Base-by-base conservation (phyloP, 2,888 invertebrate species). In the Cataglyphis altisquamis region DNA sequence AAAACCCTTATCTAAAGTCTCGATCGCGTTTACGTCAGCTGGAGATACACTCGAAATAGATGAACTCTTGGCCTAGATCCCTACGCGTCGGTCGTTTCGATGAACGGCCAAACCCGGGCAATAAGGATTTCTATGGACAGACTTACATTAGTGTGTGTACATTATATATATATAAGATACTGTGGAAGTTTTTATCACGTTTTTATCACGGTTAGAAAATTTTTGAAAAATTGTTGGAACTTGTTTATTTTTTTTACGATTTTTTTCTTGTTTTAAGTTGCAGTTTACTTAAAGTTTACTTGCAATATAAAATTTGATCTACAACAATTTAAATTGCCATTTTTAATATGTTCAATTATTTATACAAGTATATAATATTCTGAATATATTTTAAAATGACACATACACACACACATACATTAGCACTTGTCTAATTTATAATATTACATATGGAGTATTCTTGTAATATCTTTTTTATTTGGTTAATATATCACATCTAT, bases 31-130 rank as follows among this genome's bases (percentile, higher is more conserved):
- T 91, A 91, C 93, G 92, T 93, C 93, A 92, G 92, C 90, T 91
- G 91, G 90, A 92, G 90, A 91, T 91, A 90, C 91, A 92, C 94
- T 93, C 91, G 91, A 93, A 94, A 94, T 93, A 93, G 92, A 94
- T 93, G 93, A 94, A 94, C 94, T 94, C 92, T 94, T 94, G 94
- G 92, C 94, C 94, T 91, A 94, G 92, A 93, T 94, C 92, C 89
- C 88, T 88, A 85, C 82, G 73, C 85, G 85, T 78, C 85, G 72
- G 85, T 60, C 83, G 83, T 89, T 86, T 87, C 88, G 84, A 75
- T 84, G 82, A 70, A 85, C 73, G 86, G 77, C 85, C 87, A 82
- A 85, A 84, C 83, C 82, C n/a, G 62, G 52, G 62, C 90, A 74
- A 60, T 77, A 85, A 86, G 85, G 84, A 68, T 77, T 64, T 77